Conservation (phyloP, 2,888 invertebrate genomes). For the Idaea aversata region DNA sequence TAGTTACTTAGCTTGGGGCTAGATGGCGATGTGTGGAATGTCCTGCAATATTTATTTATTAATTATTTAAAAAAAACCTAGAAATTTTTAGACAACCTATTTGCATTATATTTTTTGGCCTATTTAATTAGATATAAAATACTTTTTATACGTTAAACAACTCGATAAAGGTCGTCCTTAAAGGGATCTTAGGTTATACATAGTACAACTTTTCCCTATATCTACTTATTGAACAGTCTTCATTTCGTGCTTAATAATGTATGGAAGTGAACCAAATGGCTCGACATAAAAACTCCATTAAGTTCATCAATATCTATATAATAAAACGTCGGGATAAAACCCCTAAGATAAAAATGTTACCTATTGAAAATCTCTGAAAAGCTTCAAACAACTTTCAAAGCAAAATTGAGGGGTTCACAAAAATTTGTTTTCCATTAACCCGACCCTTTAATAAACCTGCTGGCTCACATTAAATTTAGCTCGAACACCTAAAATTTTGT, state of each 20-base stretch:
- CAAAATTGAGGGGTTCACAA: constrained; percentile 1
- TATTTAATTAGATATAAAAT: too few relatives aligned
- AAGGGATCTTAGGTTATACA: too few relatives aligned
- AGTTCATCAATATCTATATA: background rate
- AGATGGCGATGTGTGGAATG: too few relatives aligned
- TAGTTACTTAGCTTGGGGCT: too few relatives aligned
- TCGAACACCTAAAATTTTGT: constrained; percentile 18
- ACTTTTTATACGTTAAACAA: too few relatives aligned
- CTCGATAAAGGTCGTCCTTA: too few relatives aligned
- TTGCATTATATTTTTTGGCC: too few relatives aligned
- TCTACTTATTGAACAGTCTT: background rate
- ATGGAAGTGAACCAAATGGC: background rate
- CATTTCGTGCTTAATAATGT: background rate
- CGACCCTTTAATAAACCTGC: constrained; percentile 16
- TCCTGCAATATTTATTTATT: too few relatives aligned
- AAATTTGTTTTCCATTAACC: constrained; percentile 5
- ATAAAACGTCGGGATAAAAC: background rate
- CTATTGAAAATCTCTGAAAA: background rate
- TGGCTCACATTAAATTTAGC: constrained; percentile 10
- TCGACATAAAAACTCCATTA: background rate
- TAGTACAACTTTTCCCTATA: background rate
- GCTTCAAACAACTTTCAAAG: background rate
- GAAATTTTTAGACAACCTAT: too few relatives aligned
- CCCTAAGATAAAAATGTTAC: background rate
- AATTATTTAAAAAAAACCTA: too few relatives aligned